Base-by-base conservation (phyloP, 2,113 vertebrate species). In the Hypomesus transpacificus region DNA sequence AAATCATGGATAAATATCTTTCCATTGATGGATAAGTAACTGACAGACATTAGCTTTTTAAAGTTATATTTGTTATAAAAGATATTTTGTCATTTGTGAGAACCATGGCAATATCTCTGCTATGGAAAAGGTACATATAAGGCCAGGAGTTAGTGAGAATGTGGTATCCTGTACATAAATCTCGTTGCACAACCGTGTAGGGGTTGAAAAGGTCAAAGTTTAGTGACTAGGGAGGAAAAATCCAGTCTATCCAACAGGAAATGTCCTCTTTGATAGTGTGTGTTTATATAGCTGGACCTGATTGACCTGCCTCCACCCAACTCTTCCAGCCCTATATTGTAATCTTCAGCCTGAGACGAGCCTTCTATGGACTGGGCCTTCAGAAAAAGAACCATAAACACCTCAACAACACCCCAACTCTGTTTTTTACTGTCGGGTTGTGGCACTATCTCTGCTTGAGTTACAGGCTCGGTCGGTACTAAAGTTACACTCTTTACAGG, bases 211-310 rank as follows among this genome's bases (percentile, higher is more conserved):
- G 76, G 73, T 79, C 60, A 85, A 84, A 76, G 81, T 81, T 52
- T 6, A 5, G 79, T 73, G 81, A 73, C 82, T 83, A 86, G 75
- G 85, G 85, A 79, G 82, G 73, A 24, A 72, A 84, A 84, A 86
- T 84, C 77, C 75, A 68, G 73, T 74, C 75, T 85, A 85, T 84
- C 75, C 86, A 75, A 86, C 81, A 83, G 87, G 87, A 87, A 84
- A 89, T 88, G 84, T 90, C 80, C 80, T 86, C 87, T 90, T 87
- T 90, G 89, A 90, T 88, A 88, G 81, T 50, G 56, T 1, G 0
- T 87, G 87, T 89, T 90, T 90, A 84, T 87, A 81, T 89, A 89
- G 89, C 87, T 88, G 89, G 78, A 83, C 80, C 85, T 16, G 58
- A 71, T 84, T 87, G 87, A 87, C 87, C 85, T 77, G 56, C 59